These are phyloP conservation scores for Gastracanthus pulcherrimus DNA, from an alignment of 2,888 invertebrate genomes.

Conservation along the genomic window DNA sequence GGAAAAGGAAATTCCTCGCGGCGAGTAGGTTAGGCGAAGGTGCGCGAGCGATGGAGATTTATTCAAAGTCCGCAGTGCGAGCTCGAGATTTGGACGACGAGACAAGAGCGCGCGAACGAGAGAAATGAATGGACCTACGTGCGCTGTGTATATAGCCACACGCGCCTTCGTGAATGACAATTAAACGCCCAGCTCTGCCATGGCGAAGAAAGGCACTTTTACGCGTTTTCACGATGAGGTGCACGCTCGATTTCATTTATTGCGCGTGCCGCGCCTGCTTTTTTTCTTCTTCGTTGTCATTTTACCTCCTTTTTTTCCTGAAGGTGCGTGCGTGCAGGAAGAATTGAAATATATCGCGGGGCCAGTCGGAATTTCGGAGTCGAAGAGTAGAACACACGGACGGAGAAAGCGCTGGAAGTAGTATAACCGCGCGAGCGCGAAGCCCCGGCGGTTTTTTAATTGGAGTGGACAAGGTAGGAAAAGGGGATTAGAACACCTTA, in stretches of 20 bases:
- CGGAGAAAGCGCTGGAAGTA: conserved; percentile 40
- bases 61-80: background rate
- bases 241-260: conserved; percentile 34
- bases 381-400: too few relatives aligned
- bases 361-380: background rate
- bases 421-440: background rate
- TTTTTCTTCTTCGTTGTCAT: too few relatives aligned
- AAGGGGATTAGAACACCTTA: background rate
- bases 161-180: conserved; percentile 38
- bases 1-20: background rate
- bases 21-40: too few relatives aligned
- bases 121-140: conserved; percentile 16
- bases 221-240: too few relatives aligned
- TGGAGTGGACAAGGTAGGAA: background rate
- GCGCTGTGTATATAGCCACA: background rate
- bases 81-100: background rate
- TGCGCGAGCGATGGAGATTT: background rate
- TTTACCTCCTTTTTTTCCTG: too few relatives aligned
- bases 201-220: background rate
- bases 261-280: too few relatives aligned
- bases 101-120: background rate
- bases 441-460: conserved; percentile 14
- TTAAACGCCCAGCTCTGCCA: background rate
- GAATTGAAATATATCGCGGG: too few relatives aligned
- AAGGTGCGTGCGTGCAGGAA: background rate